These are phyloP conservation scores for Rhynchonycteris naso DNA, from an alignment of 2,797 vertebrate species.

Conservation along the genomic window DNA sequence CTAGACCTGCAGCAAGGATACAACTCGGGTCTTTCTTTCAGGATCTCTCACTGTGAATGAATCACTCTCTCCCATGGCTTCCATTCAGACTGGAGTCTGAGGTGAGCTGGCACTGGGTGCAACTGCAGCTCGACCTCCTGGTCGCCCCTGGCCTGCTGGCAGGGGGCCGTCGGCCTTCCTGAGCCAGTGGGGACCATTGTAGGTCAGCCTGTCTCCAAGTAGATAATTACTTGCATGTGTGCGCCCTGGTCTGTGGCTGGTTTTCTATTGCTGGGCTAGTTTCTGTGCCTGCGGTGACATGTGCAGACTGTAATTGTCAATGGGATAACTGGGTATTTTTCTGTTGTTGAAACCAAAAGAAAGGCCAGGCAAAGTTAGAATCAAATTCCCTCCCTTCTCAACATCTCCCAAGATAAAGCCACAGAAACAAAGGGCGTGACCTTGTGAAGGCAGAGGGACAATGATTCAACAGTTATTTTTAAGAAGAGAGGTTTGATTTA, in stretches of 20 bases:
- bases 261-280: constrained; percentile 64
- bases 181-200: background rate
- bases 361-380: constrained; percentile 69
- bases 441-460: constrained; percentile 19
- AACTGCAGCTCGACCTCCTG: background rate
- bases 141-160: background rate
- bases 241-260: constrained; percentile 53
- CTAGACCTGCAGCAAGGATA: background rate
- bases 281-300: constrained; percentile 68
- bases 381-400: constrained; percentile 62
- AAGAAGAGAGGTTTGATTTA: constrained; percentile 60
- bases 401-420: constrained; percentile 69
- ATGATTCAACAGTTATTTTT: constrained; percentile 69
- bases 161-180: background rate
- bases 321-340: constrained; percentile 72
- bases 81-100: background rate
- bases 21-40: background rate
- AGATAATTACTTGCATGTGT: constrained; percentile 76
- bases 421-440: constrained; percentile 62
- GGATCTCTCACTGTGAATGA: background rate
- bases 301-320: constrained; percentile 76
- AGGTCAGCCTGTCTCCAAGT: constrained; percentile 47
- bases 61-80: constrained; percentile 14
- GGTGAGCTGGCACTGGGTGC: background rate
- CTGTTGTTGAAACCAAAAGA: constrained; percentile 69